A percentile compares a stretch with the other conserved stretches of the same genome.
Evolutionary conservation across 35 echinoderm and acorn worm genomes (phyloP).

Genomic region (Stichopus chloronotus): DNA sequence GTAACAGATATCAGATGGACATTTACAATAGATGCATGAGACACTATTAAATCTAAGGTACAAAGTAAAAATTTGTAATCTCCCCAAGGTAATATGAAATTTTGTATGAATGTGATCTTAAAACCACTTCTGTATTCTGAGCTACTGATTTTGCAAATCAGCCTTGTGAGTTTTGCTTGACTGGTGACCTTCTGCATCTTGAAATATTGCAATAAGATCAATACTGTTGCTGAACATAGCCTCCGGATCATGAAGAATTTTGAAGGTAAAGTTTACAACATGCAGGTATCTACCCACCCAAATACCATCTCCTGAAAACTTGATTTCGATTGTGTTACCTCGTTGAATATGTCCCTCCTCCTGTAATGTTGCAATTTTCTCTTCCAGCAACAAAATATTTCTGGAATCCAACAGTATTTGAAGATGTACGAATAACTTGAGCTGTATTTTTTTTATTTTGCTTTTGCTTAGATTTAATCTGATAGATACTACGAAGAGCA

Average conservation of each 20-base stretch:
- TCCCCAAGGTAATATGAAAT: constrained; percentile 55
- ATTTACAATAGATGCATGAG: constrained; percentile 59
- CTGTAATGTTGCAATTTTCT: constrained; percentile 26
- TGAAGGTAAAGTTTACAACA: constrained; percentile 60
- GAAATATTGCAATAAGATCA: constrained; percentile 50
- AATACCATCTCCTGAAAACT: constrained; percentile 60
- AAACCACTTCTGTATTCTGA: constrained; percentile 26
- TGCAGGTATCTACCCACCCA: constrained; percentile 52
- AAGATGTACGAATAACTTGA: constrained; percentile 33
- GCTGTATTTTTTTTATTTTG: constrained; percentile 41
- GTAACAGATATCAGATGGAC: constrained; percentile 27
- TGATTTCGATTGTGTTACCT: constrained; percentile 6
- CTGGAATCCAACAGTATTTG: constrained; percentile 46
- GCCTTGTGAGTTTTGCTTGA: constrained; percentile 16
- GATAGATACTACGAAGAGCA: constrained; percentile 49
- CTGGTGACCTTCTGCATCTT: constrained; percentile 43
- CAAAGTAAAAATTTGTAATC: constrained; percentile 57
- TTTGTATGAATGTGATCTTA: constrained; percentile 28
- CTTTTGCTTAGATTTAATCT: constrained; percentile 45
- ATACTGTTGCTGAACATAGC: constrained; percentile 42
- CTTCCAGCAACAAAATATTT: constrained; percentile 49
- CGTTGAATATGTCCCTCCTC: constrained; percentile 10
- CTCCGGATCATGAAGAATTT: constrained; percentile 21
- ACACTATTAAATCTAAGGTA: constrained; percentile 36
- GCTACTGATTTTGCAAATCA: constrained; percentile 28